Evolutionary conservation across 2,797 vertebrate genomes (phyloP), one percentile per base, ranked within the genome.

Genomic region (Rhadinocentrus ornatus): DNA sequence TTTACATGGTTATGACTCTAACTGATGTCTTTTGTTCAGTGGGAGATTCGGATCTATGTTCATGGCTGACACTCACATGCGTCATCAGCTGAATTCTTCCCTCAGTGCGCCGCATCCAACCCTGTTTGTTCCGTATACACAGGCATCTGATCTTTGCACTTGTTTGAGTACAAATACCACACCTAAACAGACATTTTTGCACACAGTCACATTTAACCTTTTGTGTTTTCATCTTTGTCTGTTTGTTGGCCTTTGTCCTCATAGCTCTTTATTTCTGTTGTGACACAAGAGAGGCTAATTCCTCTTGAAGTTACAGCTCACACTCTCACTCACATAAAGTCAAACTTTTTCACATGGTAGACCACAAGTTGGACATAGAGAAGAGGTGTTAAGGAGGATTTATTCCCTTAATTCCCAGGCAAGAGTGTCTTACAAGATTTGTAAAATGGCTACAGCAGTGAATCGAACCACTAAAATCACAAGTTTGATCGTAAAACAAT

Each of bases 41-140:
- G 29, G 44, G 31, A 62, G 59, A 50, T 61, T 37, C 31, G 20
- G 67, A 65, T 71, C 50, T 16, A 8, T 12, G 24, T 26, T 62
- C 53, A 60, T 22, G 24, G 61, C 55, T 58, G 52, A 78, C 46
- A 65, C 64, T 16, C 15, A 54, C 35, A 16, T 75, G 71, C 29
- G 11, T 73, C 75, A 69, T 83, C 73, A 77, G 71, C 64, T 78
- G 53, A 79, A 63, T 65, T 74, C 61, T 46, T 54, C 82, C 54
- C 57, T 79, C 65, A 50, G 54, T 77, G 74, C 66, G 66, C 72
- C 35, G 66, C 70, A 76, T 88, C 62, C 87, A 78, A 70, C 69
- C 58, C 39, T 65, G 74, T 80, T 82, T 54, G 41, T 58, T 54
- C 61, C 73, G 46, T 53, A 60, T 11, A 52, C 48, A 44, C 22